Evolutionary conservation across 2,797 vertebrate genomes (phyloP).

Genomic region (Clarias laeviceps): DNA sequence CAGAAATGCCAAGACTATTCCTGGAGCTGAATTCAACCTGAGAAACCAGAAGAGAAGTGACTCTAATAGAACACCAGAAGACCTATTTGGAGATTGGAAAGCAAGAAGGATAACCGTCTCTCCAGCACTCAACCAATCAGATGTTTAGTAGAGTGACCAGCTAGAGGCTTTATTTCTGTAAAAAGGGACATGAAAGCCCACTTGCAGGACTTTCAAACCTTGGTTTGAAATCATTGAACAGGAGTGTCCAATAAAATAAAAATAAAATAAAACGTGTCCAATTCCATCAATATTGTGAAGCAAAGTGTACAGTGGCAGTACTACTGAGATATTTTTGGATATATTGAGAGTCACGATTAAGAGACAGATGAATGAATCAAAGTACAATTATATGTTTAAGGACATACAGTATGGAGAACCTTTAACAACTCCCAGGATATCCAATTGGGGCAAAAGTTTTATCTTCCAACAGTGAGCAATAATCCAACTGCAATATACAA

Average conservation of each 20-base stretch:
- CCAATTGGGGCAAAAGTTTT: not conserved
- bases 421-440: not conserved
- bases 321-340: not conserved
- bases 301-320: not conserved
- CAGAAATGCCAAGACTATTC: not conserved
- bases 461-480: not conserved
- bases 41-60: not conserved
- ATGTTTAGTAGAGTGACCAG: not conserved
- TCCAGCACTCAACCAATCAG: not conserved
- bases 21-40: not conserved
- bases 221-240: not conserved
- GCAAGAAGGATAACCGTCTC: not conserved
- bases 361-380: not conserved
- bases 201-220: not conserved
- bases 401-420: not conserved
- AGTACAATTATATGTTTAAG: not conserved
- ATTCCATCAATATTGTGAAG: not conserved
- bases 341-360: not conserved
- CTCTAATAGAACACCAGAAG: not conserved
- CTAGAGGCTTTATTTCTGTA: not conserved
- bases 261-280: not conserved
- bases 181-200: not conserved
- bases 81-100: not conserved
- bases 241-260: no score
- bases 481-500: not conserved